phyloP scores from a whole-genome alignment of 1,140 invertebrate species.

The Sitobion miscanthi region DNA sequence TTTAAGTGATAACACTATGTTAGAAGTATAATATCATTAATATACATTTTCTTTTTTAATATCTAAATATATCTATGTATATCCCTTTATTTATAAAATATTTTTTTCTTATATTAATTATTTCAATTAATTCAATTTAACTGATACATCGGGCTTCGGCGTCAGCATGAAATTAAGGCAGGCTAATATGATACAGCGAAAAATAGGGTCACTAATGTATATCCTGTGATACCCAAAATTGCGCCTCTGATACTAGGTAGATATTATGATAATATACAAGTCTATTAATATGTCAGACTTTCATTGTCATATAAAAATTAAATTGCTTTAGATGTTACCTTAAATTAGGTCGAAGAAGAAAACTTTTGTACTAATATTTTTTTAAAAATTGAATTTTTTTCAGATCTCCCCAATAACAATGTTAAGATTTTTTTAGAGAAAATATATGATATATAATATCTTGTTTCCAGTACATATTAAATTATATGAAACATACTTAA shows the following conservation, averaged over 20 bases:
- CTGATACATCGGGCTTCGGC: too few species aligned
- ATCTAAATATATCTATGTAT: too few species aligned
- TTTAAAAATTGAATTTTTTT: neutral
- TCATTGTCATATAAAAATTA: neutral
- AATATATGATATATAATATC: neutral
- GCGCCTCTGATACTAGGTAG: neutral
- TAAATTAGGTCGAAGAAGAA: neutral
- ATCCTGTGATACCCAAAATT: too few species aligned
- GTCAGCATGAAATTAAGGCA: too few species aligned
- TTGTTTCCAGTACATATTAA: neutral
- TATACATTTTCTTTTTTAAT: too few species aligned
- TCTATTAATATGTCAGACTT: neutral
- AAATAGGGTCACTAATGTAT: too few species aligned
- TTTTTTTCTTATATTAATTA: too few species aligned
- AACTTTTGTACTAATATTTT: neutral
- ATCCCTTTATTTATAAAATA: too few species aligned
- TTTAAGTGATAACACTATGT: too few species aligned
- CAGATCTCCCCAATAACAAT: neutral
- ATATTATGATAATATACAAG: neutral
- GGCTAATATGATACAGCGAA: too few species aligned
- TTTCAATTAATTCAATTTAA: too few species aligned
- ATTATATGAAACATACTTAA: neutral
- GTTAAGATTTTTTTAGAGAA: neutral
- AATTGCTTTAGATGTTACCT: neutral
- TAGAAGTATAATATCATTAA: too few species aligned